Percentiles rank a stretch among this genome's conserved stretches.
phyloP scores from a whole-genome alignment of 2,113 vertebrate species.

The Macroglossus sobrinus region DNA sequence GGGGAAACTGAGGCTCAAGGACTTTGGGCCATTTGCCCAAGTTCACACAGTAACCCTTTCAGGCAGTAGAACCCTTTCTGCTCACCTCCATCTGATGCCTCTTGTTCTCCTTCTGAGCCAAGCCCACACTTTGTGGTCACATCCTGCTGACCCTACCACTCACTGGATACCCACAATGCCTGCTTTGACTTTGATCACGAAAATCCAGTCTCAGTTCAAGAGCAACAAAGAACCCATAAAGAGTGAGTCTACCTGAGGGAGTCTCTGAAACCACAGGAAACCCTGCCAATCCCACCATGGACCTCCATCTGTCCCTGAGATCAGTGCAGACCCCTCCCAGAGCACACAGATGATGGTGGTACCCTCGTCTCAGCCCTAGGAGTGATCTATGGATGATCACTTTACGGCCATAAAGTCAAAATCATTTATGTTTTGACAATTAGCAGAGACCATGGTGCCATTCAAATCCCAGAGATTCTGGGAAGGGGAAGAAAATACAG shows the following conservation, averaged over 20 bases:
- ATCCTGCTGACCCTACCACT: not conserved
- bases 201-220: no score
- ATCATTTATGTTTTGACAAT: not conserved
- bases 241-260: not conserved
- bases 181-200: not conserved
- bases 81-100: not conserved
- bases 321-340: not conserved
- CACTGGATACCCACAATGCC: not conserved
- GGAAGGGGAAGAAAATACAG: not conserved
- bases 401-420: not conserved
- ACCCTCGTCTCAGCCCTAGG: not conserved
- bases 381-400: no score
- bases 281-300: not conserved
- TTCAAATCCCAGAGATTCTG: not conserved
- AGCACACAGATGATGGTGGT: not conserved
- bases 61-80: not conserved
- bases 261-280: not conserved
- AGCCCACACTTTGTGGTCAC: fast-evolving
- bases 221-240: not conserved
- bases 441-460: not conserved
- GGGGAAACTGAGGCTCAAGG: not conserved
- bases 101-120: not conserved
- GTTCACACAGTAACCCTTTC: not conserved
- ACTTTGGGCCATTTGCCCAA: not conserved
- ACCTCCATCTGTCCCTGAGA: not conserved